Percentiles rank a stretch among this genome's conserved stretches.
phyloP scores from a whole-genome alignment of 2,797 vertebrate species.

The Gadopsis marmoratus region DNA sequence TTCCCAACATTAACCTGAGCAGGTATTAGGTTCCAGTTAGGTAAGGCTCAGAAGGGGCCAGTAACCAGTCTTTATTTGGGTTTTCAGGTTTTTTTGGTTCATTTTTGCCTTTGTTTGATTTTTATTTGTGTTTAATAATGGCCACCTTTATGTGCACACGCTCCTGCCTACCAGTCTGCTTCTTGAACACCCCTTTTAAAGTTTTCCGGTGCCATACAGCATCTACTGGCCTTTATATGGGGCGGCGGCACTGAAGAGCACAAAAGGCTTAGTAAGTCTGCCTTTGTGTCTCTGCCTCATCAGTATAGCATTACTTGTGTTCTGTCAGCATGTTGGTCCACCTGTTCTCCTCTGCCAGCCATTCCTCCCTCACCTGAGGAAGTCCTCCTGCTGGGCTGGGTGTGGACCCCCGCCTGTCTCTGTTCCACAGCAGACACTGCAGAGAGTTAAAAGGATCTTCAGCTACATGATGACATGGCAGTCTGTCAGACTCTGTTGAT shows the following conservation, averaged over 20 bases:
- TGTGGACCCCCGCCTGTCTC: slow-evolving; percentile 47
- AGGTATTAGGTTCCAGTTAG: background rate
- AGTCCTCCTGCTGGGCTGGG: slow-evolving; percentile 37
- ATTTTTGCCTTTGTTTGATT: background rate
- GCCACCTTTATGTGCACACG: background rate
- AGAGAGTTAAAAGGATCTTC: slow-evolving; percentile 55
- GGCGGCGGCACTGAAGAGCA: background rate
- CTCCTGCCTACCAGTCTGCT: background rate
- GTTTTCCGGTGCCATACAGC: background rate
- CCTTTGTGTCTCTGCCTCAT: slow-evolving; percentile 10
- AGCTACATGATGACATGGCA: slow-evolving; percentile 40
- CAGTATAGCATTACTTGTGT: slow-evolving; percentile 8
- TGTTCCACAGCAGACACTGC: slow-evolving; percentile 31
- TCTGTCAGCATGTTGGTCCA: slow-evolving; percentile 18
- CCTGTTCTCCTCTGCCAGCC: slow-evolving; percentile 26
- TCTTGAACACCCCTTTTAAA: background rate
- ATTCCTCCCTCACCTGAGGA: slow-evolving; percentile 33
- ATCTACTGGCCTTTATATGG: background rate
- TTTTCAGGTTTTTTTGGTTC: background rate
- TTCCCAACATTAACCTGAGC: background rate
- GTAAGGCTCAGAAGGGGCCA: background rate
- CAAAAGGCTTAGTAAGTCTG: slow-evolving; percentile 7
- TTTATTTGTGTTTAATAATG: background rate
- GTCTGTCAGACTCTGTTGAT: slow-evolving; percentile 58
- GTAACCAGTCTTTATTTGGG: background rate